Evolutionary conservation across 2,888 invertebrate genomes (phyloP).

Genomic region (Onthophagus sagittarius): DNA sequence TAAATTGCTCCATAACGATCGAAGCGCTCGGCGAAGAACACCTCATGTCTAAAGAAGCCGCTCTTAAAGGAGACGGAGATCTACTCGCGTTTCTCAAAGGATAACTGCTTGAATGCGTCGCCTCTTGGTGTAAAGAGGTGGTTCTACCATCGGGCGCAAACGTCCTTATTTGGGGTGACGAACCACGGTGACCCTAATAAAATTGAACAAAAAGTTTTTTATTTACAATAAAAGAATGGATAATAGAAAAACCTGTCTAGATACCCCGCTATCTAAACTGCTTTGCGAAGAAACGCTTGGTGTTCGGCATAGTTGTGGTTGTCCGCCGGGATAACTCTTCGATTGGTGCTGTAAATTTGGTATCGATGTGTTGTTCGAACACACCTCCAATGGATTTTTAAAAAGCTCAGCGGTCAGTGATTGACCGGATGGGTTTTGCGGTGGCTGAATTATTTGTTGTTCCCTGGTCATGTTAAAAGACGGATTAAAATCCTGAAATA

Average conservation of each 20-base stretch:
- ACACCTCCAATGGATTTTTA: conserved; percentile 54
- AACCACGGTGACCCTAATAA: conserved; percentile 71
- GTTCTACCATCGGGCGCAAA: conserved; percentile 76
- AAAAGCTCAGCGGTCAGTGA: conserved; percentile 45
- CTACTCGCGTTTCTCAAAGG: conserved; percentile 55
- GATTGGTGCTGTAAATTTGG: conserved; percentile 65
- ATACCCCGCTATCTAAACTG: conserved; percentile 63
- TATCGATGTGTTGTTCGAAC: conserved; percentile 52
- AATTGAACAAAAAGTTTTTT: not conserved
- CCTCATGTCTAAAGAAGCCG: conserved; percentile 72
- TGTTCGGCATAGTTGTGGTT: conserved; percentile 67
- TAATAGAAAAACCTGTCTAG: conserved; percentile 37
- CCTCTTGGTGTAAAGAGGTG: conserved; percentile 47
- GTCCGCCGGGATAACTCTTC: conserved; percentile 56
- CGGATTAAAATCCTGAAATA: conserved; percentile 63
- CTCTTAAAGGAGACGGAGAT: conserved; percentile 75
- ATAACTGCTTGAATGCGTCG: conserved; percentile 43
- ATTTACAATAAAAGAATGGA: not conserved
- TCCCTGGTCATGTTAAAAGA: conserved; percentile 65
- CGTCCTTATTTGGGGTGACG: conserved; percentile 79
- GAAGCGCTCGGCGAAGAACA: conserved; percentile 55
- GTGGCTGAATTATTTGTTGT: conserved; percentile 60
- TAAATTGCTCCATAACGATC: conserved; percentile 43
- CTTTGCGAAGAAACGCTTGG: conserved; percentile 81
- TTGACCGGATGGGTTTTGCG: conserved; percentile 49